phyloP scores from a whole-genome alignment of 1,140 invertebrate genomes.

The Aphidius gifuensis region DNA sequence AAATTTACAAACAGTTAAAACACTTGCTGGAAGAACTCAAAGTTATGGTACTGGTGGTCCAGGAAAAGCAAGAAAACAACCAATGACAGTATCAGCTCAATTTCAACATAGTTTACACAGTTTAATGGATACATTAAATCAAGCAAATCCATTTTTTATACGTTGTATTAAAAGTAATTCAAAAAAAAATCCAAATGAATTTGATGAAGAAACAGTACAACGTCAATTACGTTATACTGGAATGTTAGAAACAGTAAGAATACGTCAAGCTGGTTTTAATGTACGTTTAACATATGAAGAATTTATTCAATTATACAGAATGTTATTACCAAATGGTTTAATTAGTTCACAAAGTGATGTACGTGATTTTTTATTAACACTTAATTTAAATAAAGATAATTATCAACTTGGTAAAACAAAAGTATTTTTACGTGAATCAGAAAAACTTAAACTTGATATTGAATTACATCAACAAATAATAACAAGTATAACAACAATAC shows the following conservation, averaged over 20 bases:
- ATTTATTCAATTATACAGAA: conserved; percentile 89
- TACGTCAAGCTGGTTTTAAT: conserved; percentile 92
- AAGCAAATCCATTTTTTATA: conserved; percentile 96
- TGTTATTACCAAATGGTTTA: conserved; percentile 83
- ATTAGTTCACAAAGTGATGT: conserved; percentile 79
- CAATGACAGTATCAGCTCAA: conserved; percentile 88
- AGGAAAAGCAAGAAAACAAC: conserved; percentile 78
- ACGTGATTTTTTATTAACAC: conserved; percentile 71
- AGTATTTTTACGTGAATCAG: conserved; percentile 91
- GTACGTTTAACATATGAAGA: conserved; percentile 90
- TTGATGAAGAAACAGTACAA: conserved; percentile 93
- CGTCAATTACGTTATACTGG: conserved; percentile 85
- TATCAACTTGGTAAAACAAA: conserved; percentile 89
- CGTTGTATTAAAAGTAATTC: conserved; percentile 95
- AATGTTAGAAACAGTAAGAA: conserved; percentile 94
- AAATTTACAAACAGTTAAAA: conserved; percentile 87
- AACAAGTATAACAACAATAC: conserved; percentile 85
- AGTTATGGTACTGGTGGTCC: conserved; percentile 55
- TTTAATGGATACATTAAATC: conserved; percentile 90
- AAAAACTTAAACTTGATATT: conserved; percentile 89
- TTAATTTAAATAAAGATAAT: conserved; percentile 82
- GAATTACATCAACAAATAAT: conserved; percentile 91
- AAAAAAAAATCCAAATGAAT: conserved; percentile 86
- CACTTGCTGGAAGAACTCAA: conserved; percentile 71
- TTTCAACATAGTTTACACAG: conserved; percentile 89